These are phyloP conservation scores for Crotalus horridus DNA, from an alignment of 2,113 vertebrate genomes.

Conservation along the genomic window DNA sequence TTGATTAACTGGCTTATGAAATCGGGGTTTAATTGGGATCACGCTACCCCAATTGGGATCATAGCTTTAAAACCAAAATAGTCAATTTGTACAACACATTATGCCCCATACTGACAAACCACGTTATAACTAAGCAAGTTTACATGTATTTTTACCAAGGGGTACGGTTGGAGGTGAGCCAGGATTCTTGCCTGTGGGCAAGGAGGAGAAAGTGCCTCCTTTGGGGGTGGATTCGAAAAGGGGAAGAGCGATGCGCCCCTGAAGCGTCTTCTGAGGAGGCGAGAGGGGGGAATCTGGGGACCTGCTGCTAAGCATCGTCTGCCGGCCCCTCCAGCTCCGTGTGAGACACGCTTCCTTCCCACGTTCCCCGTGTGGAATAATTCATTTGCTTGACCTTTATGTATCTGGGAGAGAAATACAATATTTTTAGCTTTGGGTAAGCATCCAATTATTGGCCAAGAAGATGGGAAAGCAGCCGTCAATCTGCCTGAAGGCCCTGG, in stretches of 20 bases:
- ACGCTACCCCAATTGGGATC: background rate
- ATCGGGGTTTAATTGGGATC: background rate
- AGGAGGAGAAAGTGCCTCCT: background rate
- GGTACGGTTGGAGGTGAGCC: background rate
- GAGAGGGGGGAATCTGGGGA: background rate
- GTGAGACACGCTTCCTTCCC: background rate
- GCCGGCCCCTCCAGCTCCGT: background rate
- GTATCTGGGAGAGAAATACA: background rate
- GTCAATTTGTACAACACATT: background rate
- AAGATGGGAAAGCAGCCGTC: slow-evolving; percentile 5
- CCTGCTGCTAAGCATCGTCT: accelerated
- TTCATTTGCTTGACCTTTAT: background rate
- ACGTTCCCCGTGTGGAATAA: accelerated
- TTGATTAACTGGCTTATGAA: background rate
- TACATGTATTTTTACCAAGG: background rate
- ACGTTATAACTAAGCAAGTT: background rate
- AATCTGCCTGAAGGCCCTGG: background rate
- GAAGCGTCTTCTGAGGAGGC: background rate
- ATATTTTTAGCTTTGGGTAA: slow-evolving; percentile 33
- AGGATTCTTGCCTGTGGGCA: background rate
- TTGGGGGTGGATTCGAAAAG: background rate
- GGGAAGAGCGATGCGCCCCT: background rate
- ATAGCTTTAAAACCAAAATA: background rate
- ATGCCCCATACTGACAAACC: background rate
- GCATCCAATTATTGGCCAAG: slow-evolving; percentile 9